These are phyloP conservation scores for Sebastes paucispinis DNA, from an alignment of 2,797 vertebrate genomes.

Conservation along the genomic window DNA sequence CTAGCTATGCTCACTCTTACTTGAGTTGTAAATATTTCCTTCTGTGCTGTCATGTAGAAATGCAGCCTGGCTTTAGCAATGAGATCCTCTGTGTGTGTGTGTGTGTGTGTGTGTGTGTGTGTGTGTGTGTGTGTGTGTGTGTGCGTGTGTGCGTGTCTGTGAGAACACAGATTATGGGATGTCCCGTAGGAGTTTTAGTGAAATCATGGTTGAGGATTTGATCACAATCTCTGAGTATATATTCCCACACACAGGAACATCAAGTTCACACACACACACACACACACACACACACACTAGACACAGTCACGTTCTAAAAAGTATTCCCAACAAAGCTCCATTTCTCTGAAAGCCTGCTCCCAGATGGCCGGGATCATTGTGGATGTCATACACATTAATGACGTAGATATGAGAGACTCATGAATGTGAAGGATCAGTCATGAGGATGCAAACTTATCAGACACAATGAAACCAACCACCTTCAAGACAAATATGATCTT, in stretches of 20 bases:
- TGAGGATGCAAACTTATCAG: background rate
- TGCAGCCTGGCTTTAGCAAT: background rate
- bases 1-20: too few relatives aligned
- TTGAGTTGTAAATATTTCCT: too few relatives aligned
- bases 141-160: constrained; percentile 9
- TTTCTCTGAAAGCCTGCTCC: background rate
- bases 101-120: background rate
- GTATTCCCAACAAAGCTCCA: constrained; percentile 2
- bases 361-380: background rate
- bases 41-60: background rate
- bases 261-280: background rate
- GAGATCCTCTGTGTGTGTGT: background rate
- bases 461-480: background rate
- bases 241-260: constrained; percentile 29
- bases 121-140: background rate
- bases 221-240: background rate
- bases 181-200: background rate
- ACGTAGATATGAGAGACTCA: background rate
- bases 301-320: background rate
- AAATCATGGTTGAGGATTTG: constrained; percentile 6
- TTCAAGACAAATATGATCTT: background rate
- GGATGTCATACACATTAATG: background rate
- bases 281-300: background rate
- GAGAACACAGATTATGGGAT: constrained; percentile 15
- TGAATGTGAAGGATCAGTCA: background rate